Base-by-base conservation (phyloP, 2,888 invertebrate genomes). In the Ormia ochracea region DNA sequence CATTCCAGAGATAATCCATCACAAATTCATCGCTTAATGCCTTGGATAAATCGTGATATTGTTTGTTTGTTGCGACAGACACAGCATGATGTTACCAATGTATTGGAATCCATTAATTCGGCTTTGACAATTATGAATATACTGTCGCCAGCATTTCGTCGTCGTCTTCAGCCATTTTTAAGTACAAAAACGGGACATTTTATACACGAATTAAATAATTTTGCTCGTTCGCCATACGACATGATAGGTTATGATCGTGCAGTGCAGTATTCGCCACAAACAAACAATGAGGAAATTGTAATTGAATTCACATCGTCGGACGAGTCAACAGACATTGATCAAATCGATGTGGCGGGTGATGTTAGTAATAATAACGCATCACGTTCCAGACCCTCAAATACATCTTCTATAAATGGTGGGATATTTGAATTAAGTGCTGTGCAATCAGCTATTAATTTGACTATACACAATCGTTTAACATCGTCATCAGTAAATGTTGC, bases 11-110 rank as follows among this genome's bases (percentile, higher is more conserved):
- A 92, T 86, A 93, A 97, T 90, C 95, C 95, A 70, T 93, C 94
- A 12, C 94, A 95, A 87, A 92, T 94, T 81, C 94, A 95, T 87
- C 93, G 98, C 1, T 91, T 98, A 68, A 93, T 95, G 81, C 96
- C 96, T 1, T 98, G 97, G 96, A 90, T 98, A 31, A 94, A 94
- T 88, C 92, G 98, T 81, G 98, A 98, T 89, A 90, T 98, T 28
- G 92, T 93, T 83, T 91, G 97, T 63, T 82, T 89, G 59, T 89
- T 96, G 23, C 92, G 92, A 82, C 92, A 93, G 82, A 89, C 91
- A 1, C 85, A 87, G 3, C 92, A 92, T 14, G 92, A 93, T 84
- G 92, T 94, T 69, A 91, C 93, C 52, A 93, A 93, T 84, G 93
- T 96, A 0, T 87, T 94, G 85, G 90, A 93, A 72, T 90, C 93